A percentile compares a stretch with the other conserved stretches of the same genome.
Evolutionary conservation across 2,888 invertebrate species (phyloP).

Genomic region (Dasysyrphus tricinctus): DNA sequence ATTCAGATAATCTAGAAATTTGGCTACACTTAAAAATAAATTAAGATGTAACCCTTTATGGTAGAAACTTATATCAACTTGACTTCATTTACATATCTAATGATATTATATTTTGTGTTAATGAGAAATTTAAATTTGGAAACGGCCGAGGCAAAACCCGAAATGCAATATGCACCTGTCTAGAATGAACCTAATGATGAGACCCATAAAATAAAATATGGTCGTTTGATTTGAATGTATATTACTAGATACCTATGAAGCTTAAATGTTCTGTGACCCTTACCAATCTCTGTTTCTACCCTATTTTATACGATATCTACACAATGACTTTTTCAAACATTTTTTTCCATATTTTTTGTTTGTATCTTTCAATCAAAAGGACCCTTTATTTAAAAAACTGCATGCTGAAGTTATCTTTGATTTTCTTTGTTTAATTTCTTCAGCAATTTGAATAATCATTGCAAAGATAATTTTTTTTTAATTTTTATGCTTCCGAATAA

Average conservation of each 20-base stretch:
- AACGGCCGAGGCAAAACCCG: too few relatives aligned
- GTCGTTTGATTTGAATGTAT: not conserved
- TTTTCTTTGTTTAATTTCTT: constrained; percentile 55
- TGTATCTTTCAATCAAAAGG: not conserved
- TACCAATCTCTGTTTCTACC: not conserved
- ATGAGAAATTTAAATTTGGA: too few relatives aligned
- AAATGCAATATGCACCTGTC: too few relatives aligned
- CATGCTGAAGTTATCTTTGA: constrained; percentile 55
- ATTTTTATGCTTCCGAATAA: constrained; percentile 47
- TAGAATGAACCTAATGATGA: too few relatives aligned
- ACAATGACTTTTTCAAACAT: constrained; percentile 24
- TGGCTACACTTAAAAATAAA: too few relatives aligned
- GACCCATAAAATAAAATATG: too few relatives aligned
- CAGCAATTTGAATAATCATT: constrained; percentile 47
- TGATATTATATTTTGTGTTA: too few relatives aligned
- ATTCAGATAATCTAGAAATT: too few relatives aligned
- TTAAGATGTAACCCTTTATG: too few relatives aligned
- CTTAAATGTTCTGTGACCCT: constrained; percentile 10
- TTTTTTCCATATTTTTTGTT: constrained; percentile 22
- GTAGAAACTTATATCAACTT: too few relatives aligned
- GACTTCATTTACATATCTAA: too few relatives aligned
- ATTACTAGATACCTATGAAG: not conserved
- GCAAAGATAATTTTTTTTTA: constrained; percentile 29
- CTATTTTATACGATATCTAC: constrained; percentile 22
- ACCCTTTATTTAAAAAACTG: constrained; percentile 35